These are phyloP conservation scores for Hydrocynus forskahlii DNA, from an alignment of 2,797 vertebrate genomes.

Conservation along the genomic window DNA sequence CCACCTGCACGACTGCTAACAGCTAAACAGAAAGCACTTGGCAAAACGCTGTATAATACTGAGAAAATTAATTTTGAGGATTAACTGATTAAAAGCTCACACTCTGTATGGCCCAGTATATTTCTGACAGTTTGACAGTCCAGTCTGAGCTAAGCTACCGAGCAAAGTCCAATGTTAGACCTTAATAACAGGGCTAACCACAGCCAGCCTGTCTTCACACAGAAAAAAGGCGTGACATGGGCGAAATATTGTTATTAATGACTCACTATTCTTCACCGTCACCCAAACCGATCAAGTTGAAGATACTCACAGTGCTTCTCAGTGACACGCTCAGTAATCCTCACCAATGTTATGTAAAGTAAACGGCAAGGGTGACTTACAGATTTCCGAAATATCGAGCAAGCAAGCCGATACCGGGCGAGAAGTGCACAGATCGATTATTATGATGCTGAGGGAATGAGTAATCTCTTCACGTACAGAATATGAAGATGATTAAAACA, in stretches of 20 bases:
- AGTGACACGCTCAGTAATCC: background rate
- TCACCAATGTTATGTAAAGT: background rate
- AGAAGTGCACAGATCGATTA: background rate
- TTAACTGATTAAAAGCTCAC: background rate
- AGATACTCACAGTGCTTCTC: background rate
- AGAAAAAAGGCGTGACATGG: background rate
- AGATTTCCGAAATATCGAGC: slow-evolving; percentile 6
- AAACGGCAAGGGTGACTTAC: background rate
- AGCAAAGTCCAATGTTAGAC: background rate
- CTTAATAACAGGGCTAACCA: background rate
- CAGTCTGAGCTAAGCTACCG: background rate
- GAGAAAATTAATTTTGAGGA: background rate
- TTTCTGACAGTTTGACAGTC: too few species aligned
- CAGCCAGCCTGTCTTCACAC: too few species aligned
- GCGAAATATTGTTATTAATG: too few species aligned
- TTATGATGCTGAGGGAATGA: background rate
- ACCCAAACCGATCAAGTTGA: too few species aligned
- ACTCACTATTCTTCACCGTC: background rate
- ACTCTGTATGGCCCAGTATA: background rate
- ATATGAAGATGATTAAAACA: too few species aligned
- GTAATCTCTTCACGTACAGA: too few species aligned
- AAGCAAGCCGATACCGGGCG: background rate
- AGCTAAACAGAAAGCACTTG: background rate
- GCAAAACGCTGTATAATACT: background rate
- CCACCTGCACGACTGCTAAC: background rate